Evolutionary conservation across 2,113 vertebrate species (phyloP), one percentile per base, ranked within the genome.

Genomic region (Lethenteron camtschaticum): DNA sequence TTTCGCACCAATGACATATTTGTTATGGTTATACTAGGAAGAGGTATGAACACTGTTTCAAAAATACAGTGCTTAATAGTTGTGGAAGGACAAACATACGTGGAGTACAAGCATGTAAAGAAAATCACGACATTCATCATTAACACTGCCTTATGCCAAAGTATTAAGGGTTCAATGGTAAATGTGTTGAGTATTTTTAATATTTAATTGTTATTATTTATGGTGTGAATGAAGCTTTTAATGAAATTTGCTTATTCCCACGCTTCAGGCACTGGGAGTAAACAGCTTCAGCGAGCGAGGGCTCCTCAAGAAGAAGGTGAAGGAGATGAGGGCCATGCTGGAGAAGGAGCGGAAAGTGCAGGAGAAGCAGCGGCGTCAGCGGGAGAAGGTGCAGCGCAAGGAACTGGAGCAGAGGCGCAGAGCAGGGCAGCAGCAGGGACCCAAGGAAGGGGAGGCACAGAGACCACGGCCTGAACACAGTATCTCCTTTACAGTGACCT

Each of bases 281-380:
- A 76, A 78, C 12, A 86, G 85, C 18, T 86, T 87, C 71, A 87
- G 87, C 76, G 92, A 99, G 71, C 85, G 87, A 70, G 80, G 83
- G 3, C 58, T 90, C 70, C 75, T 99, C 73, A 96, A 92, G 82
- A 99, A 86, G 78, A 94, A 87, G 74, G 79, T 95, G 70, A 99
- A 94, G 78, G 94, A 95, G 78, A 85, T 96, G 76, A 90, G 86
- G 78, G 71, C 79, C 56, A 79, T 86, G 71, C 78, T 87, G 75
- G 92, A 96, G 75, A 96, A 89, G 77, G 81, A 85, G 72, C 81
- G 80, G 71, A 86, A 82, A 79, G 85, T 85, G 78, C 83, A 83
- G 57, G 87, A 91, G 76, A 96, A 96, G 73, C 81, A 88, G 77
- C 87, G 90, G 75, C 94, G 85, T 73, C 85, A 88, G 72, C 82